A percentile compares a stretch with the other conserved stretches of the same genome.
Conservation (phyloP, 2,888 invertebrate species). For the Chrysolina oricalcia region DNA sequence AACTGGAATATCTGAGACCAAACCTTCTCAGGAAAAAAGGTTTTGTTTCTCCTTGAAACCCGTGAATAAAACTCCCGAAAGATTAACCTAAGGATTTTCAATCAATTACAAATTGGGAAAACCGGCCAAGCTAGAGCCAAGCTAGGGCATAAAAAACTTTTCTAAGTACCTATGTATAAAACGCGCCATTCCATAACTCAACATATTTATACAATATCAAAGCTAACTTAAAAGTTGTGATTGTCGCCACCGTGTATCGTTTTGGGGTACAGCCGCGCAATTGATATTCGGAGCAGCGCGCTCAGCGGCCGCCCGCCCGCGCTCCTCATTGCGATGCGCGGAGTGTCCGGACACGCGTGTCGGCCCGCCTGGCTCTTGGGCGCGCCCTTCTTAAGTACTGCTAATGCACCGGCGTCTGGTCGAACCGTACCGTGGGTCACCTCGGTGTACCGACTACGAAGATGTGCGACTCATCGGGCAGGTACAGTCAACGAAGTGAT, state of each 20-base stretch:
- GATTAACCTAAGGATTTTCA: too few species aligned
- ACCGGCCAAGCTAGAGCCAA: too few species aligned
- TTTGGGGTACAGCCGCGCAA: constrained; percentile 54
- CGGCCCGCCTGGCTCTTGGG: constrained; percentile 67
- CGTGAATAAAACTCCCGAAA: too few species aligned
- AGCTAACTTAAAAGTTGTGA: too few species aligned
- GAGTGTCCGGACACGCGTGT: constrained; percentile 67
- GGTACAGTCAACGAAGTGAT: neutral
- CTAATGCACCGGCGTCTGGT: constrained; percentile 56
- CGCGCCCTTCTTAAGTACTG: constrained; percentile 65
- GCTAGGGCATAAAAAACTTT: too few species aligned
- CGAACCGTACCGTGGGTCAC: constrained; percentile 21
- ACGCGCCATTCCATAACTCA: too few species aligned
- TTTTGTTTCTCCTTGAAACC: too few species aligned
- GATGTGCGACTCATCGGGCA: neutral
- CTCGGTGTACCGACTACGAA: neutral
- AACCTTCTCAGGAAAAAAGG: too few species aligned
- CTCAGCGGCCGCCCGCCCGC: constrained; percentile 62
- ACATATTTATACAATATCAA: too few species aligned
- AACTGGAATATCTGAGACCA: too few species aligned
- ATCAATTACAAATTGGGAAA: too few species aligned
- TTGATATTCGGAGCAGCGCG: constrained; percentile 64
- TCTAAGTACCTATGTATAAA: too few species aligned
- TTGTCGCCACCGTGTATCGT: constrained; percentile 16
- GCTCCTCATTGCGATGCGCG: constrained; percentile 67